These are phyloP conservation scores for Rapana venosa DNA, from an alignment of 2,888 invertebrate genomes.

Conservation along the genomic window DNA sequence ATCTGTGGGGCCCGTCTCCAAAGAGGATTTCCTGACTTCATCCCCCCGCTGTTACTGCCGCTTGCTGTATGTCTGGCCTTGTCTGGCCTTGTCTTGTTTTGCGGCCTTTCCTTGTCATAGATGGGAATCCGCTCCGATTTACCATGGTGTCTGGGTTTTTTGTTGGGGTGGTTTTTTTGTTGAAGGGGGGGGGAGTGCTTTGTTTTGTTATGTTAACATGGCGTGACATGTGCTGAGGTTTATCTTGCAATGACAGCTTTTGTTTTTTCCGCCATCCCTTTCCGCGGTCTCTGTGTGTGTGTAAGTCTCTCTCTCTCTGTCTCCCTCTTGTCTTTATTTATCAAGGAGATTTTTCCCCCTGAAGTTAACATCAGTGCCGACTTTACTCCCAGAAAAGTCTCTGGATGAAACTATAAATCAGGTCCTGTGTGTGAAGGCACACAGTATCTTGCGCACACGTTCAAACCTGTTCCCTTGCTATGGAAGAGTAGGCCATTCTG, in stretches of 20 bases:
- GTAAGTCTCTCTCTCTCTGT: constrained; percentile 28
- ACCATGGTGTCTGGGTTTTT: neutral
- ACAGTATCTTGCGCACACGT: no score
- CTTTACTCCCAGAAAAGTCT: no score
- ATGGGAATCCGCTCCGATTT: neutral
- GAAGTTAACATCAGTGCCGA: no score
- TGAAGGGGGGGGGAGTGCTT: neutral
- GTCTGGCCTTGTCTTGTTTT: neutral
- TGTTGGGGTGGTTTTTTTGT: neutral
- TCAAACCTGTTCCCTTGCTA: no score
- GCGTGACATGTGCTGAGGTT: no score
- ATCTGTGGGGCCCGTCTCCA: constrained; percentile 1
- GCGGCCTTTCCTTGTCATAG: neutral
- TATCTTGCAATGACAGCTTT: neutral
- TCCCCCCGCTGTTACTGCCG: neutral
- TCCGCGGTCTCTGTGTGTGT: neutral
- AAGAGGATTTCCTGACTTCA: neutral
- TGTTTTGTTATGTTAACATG: neutral
- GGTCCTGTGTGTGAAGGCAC: no score
- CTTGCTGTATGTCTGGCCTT: neutral
- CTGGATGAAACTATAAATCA: no score
- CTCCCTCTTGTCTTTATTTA: neutral
- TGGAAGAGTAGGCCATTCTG: no score
- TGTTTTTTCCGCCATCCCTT: neutral
- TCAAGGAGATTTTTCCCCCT: neutral